A percentile compares a stretch with the other conserved stretches of the same genome.
phyloP scores from a whole-genome alignment of 2,888 invertebrate genomes.

The Electrophaes corylata region DNA sequence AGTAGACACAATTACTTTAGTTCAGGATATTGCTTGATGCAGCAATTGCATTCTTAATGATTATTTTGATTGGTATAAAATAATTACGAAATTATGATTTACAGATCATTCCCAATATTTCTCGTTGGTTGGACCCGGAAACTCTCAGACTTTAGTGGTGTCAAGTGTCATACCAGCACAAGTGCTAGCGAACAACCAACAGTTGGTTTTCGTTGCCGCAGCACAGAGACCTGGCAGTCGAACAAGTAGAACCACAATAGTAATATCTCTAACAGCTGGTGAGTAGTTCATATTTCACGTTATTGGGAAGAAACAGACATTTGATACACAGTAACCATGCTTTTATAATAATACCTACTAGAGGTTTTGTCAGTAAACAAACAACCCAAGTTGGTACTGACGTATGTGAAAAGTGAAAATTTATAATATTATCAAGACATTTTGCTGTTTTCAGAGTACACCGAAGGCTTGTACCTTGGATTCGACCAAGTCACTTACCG shows the following conservation, averaged over 20 bases:
- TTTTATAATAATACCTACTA: too few species aligned
- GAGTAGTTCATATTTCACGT: too few species aligned
- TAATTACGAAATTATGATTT: too few species aligned
- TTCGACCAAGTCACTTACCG: constrained; percentile 47
- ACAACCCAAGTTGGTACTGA: too few species aligned
- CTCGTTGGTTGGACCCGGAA: constrained; percentile 2
- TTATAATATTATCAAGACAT: too few species aligned
- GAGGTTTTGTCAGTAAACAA: too few species aligned
- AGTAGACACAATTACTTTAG: background rate
- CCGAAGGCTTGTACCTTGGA: constrained; percentile 35
- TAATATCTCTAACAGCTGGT: constrained; percentile 13
- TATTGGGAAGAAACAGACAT: too few species aligned
- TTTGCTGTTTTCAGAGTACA: constrained; percentile 3
- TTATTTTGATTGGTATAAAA: background rate
- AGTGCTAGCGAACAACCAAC: constrained; percentile 36
- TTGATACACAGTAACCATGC: too few species aligned
- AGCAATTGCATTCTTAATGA: too few species aligned
- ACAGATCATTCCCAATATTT: constrained; percentile 31
- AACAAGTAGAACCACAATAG: constrained; percentile 6
- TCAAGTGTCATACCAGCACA: constrained; percentile 41
- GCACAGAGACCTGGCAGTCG: constrained; percentile 11
- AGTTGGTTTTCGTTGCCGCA: constrained; percentile 36
- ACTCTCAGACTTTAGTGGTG: constrained; percentile 33
- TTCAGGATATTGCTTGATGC: too few species aligned
- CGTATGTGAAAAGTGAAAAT: too few species aligned